Percentiles rank a stretch among this genome's conserved stretches.
Evolutionary conservation across 2,113 vertebrate species (phyloP).

Genomic region (Heteronetta atricapilla): DNA sequence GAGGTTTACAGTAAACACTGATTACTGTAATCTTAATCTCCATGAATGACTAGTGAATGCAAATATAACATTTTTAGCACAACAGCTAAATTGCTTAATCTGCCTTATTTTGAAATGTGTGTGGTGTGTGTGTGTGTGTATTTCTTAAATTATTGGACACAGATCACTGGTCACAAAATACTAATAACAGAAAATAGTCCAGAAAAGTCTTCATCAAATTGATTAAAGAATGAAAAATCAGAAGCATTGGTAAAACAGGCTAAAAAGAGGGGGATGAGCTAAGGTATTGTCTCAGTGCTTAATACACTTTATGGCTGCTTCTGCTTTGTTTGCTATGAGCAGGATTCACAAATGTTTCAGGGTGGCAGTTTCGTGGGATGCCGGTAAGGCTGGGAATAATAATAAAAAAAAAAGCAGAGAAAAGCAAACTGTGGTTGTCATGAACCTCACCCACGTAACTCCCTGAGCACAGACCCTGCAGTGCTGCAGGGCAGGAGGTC

Average conservation of each 20-base stretch:
- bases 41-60: neutral
- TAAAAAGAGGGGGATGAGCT: constrained; percentile 9
- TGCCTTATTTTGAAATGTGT: neutral
- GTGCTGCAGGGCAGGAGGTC: neutral
- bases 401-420: neutral
- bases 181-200: neutral
- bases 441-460: neutral
- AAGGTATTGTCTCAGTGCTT: neutral
- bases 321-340: neutral
- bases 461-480: neutral
- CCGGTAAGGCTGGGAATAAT: neutral
- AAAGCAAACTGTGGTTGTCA: neutral
- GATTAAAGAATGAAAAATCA: neutral
- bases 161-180: neutral
- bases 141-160: neutral
- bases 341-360: neutral
- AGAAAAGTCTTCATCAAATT: neutral
- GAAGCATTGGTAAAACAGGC: neutral
- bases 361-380: neutral
- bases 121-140: neutral
- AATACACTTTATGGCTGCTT: neutral
- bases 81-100: neutral
- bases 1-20: constrained; percentile 2
- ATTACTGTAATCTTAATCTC: constrained; percentile 35
- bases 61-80: neutral